phyloP scores from a whole-genome alignment of 2,888 invertebrate species.

The Myopa testacea region DNA sequence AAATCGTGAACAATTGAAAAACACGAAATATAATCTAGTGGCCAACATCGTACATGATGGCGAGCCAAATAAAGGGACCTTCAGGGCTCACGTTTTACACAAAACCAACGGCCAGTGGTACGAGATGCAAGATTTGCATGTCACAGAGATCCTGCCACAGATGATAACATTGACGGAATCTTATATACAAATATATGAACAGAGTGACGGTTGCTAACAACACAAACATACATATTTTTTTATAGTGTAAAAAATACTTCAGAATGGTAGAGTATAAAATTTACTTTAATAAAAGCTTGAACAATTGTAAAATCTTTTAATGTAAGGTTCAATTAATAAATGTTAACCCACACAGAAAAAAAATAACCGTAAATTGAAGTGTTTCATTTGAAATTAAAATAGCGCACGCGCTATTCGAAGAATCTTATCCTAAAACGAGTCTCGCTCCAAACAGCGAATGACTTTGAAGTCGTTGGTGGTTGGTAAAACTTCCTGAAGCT shows the following conservation, averaged over 20 bases:
- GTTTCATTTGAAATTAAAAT: slow-evolving; percentile 3
- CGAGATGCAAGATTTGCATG: slow-evolving; percentile 97
- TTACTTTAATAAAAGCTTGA: slow-evolving; percentile 4
- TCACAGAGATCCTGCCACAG: slow-evolving; percentile 97
- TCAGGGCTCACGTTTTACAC: slow-evolving; percentile 93
- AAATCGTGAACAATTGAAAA: slow-evolving; percentile 79
- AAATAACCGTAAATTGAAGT: background rate
- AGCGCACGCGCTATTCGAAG: slow-evolving; percentile 6
- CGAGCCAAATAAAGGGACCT: slow-evolving; percentile 93
- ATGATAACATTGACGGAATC: slow-evolving; percentile 99
- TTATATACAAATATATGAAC: slow-evolving; percentile 91
- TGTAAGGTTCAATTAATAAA: background rate
- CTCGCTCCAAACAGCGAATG: slow-evolving; percentile 17
- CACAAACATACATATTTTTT: background rate
- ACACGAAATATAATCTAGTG: slow-evolving; percentile 95
- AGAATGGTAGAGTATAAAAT: slow-evolving; percentile 37
- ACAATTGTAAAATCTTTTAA: slow-evolving; percentile 9
- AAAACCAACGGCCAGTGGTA: slow-evolving; percentile 88
- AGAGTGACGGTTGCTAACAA: slow-evolving; percentile 51
- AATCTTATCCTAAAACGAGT: slow-evolving; percentile 4
- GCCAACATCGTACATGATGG: slow-evolving; percentile 99
- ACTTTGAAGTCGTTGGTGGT: slow-evolving; percentile 5
- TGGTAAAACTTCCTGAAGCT: background rate
- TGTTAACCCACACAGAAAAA: background rate
- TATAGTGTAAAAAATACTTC: background rate